Base-by-base conservation (phyloP, 2,113 vertebrate species). In the Mus spicilegus region DNA sequence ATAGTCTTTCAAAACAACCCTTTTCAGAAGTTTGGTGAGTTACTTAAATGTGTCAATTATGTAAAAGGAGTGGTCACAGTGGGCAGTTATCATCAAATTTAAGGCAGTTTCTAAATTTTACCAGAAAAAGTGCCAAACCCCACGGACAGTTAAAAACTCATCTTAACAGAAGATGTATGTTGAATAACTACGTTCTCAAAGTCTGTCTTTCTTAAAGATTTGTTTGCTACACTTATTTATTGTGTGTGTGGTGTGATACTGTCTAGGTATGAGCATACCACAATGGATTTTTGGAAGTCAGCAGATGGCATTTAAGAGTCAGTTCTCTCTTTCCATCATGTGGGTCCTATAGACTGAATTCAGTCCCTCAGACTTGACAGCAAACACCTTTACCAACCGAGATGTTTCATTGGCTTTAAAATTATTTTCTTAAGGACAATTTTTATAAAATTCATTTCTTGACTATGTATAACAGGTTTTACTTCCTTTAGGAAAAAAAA, bases 361-460 rank as follows among this genome's bases (percentile, higher is more conserved):
- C 33, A 51, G 46, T 33, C 49, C 30, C 33, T 22, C 42, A n/a
- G 46, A 26, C 46, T 70, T 54, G 46, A 19, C 42, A n/a, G 63
- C 30, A 69, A n/a, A 42, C 5, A n/a, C 46, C 5, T 22, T 51
- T 69, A 36, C 1, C 46, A 51, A 54, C 30, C 5, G 54, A 81
- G 78, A 36, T 5, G 2, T n/a, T 10, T 58, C 65, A 24, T 26
- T n/a, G 30, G 65, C 42, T 65, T 78, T 54, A 94, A 85, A 30
- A 26, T 39, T 87, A 88, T 73, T 82, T 95, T 91, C 77, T 87
- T 92, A 95, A 46, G 77, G 67, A 87, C 72, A 75, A 73, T 96
- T 92, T n/a, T 91, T 87, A 26, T 67, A 69, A 69, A 95, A 87
- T 93, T 87, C 39, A 54, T 90, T 72, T 36, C 30, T 92, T 80